Conservation (phyloP, 2,113 vertebrate genomes). For the Aptenodytes forsteri region DNA sequence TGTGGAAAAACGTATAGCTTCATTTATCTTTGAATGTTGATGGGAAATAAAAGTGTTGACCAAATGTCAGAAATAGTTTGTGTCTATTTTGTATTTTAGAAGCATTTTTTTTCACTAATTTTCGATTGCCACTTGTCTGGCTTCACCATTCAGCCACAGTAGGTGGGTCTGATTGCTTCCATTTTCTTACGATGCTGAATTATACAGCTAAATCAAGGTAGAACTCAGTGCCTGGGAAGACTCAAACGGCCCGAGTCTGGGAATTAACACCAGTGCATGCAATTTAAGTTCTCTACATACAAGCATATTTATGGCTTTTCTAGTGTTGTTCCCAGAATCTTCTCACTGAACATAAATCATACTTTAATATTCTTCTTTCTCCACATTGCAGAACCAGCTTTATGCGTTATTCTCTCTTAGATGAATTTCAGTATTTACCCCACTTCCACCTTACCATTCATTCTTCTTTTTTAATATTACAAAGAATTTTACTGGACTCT, state of each 20-base stretch:
- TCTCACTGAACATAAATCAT: not conserved
- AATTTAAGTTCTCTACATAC: not conserved
- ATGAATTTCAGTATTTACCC: not conserved
- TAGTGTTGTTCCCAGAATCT: not conserved
- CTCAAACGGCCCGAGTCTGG: not conserved
- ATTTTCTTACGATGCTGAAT: not conserved
- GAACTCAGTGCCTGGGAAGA: not conserved
- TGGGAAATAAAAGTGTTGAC: not conserved
- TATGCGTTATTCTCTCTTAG: not conserved
- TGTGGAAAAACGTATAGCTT: not conserved
- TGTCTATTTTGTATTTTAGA: not conserved
- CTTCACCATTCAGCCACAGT: not conserved
- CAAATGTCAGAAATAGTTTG: not conserved
- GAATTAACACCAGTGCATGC: not conserved
- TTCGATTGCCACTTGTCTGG: not conserved
- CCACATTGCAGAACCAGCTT: not conserved
- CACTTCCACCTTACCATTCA: not conserved
- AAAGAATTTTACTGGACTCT: not conserved
- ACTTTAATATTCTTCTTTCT: not conserved
- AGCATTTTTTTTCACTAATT: not conserved
- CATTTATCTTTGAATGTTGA: not conserved
- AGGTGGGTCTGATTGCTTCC: not conserved
- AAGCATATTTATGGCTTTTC: not conserved
- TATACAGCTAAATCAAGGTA: not conserved
- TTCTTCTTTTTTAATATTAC: not conserved